phyloP scores from a whole-genome alignment of 2,888 invertebrate species.

The Caenorhabditis doughertyi region DNA sequence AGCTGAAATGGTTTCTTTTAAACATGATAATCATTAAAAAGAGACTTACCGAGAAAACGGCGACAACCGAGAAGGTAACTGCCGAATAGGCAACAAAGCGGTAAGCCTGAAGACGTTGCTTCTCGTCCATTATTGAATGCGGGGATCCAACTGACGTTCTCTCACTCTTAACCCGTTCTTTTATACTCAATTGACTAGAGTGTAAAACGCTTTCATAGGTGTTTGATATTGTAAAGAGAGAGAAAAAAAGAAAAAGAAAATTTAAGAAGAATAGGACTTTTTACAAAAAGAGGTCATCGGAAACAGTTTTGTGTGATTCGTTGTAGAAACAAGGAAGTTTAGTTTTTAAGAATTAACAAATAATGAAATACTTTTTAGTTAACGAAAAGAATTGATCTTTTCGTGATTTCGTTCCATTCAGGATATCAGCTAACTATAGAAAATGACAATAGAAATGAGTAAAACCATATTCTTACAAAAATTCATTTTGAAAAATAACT shows the following conservation, averaged over 20 bases:
- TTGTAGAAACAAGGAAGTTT: conserved; percentile 10
- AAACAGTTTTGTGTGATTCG: conserved; percentile 46
- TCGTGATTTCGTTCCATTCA: too few relatives aligned
- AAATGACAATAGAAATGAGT: too few relatives aligned
- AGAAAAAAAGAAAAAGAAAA: background rate
- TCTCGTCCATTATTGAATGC: conserved; percentile 60
- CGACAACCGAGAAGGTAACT: conserved; percentile 61
- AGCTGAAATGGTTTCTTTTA: conserved; percentile 36
- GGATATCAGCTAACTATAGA: too few relatives aligned
- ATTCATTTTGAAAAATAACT: too few relatives aligned
- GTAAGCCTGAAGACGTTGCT: conserved; percentile 61
- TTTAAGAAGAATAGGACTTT: conserved; percentile 9
- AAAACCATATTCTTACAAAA: too few relatives aligned
- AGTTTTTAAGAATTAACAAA: background rate
- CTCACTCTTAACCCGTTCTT: conserved; percentile 42
- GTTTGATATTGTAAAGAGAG: conserved; percentile 41
- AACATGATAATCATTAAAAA: background rate
- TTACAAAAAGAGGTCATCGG: conserved; percentile 42
- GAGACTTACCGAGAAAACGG: conserved; percentile 59
- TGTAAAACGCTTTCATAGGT: conserved; percentile 30
- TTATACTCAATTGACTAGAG: conserved; percentile 35
- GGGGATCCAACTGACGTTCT: conserved; percentile 39
- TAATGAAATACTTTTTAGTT: too few relatives aligned
- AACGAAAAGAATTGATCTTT: too few relatives aligned
- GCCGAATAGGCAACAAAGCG: conserved; percentile 67